Conservation (phyloP, 2,113 vertebrate species). For the Cettia cetti region DNA sequence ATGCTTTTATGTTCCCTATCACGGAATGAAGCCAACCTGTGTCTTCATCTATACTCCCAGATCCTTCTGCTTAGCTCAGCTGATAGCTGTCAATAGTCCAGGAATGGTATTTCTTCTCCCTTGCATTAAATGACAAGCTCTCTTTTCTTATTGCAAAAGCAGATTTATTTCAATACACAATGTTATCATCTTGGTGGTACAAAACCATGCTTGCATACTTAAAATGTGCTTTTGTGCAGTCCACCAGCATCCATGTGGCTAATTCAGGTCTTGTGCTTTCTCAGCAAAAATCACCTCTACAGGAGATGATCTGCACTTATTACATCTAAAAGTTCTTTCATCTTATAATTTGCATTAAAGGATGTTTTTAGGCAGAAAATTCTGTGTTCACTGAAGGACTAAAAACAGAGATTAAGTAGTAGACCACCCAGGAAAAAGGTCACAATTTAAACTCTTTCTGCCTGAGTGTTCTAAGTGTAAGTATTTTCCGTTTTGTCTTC, state of each 20-base stretch:
- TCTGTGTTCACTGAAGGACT: constrained; percentile 66
- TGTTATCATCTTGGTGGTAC: background rate
- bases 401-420: constrained; percentile 75
- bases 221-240: background rate
- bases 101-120: background rate
- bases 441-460: constrained; percentile 13
- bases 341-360: constrained; percentile 81
- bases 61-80: background rate
- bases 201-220: constrained; percentile 27
- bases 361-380: constrained; percentile 77
- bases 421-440: constrained; percentile 29
- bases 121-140: background rate
- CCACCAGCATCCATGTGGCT: constrained; percentile 23
- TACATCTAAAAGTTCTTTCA: constrained; percentile 72
- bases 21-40: background rate
- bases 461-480: constrained; percentile 60
- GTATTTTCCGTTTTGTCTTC: constrained; percentile 63
- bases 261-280: constrained; percentile 46
- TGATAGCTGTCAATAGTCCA: background rate
- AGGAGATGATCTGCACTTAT: constrained; percentile 79
- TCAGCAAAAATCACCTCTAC: constrained; percentile 71
- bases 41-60: background rate
- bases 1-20: background rate
- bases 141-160: background rate
- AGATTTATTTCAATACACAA: background rate